These are phyloP conservation scores for Urocynchramus pylzowi DNA, from an alignment of 2,113 vertebrate species.

Conservation along the genomic window DNA sequence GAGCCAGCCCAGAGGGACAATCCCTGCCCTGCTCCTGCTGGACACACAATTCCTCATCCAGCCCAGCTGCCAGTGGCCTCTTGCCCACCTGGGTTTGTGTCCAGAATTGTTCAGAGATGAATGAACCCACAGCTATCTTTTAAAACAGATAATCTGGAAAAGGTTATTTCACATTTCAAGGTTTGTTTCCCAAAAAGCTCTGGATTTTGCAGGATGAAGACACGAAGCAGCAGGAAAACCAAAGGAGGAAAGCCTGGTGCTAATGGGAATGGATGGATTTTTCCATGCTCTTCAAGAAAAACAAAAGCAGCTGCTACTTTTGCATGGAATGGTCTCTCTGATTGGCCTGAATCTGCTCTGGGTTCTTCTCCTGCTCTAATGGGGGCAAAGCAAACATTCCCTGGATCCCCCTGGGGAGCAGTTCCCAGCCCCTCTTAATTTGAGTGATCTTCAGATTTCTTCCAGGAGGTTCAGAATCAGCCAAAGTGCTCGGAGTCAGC, in stretches of 20 bases:
- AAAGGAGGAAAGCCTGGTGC: neutral
- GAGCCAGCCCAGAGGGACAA: neutral
- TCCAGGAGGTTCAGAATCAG: slow-evolving; percentile 35
- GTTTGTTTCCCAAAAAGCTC: neutral
- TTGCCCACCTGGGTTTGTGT: fast-evolving
- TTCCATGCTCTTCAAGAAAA: neutral
- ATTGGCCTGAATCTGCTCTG: neutral
- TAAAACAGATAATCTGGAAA: neutral
- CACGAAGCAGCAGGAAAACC: neutral
- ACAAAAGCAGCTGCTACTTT: neutral
- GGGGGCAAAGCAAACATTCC: slow-evolving; percentile 53
- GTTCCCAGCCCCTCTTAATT: slow-evolving; percentile 67
- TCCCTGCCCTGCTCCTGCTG: neutral
- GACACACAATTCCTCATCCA: neutral
- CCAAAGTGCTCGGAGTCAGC: slow-evolving; percentile 63
- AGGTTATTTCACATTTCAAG: neutral
- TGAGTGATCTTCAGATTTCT: slow-evolving; percentile 69
- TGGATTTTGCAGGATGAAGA: neutral
- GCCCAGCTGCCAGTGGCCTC: fast-evolving
- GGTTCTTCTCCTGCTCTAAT: slow-evolving; percentile 47
- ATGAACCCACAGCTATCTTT: neutral
- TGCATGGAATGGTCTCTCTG: neutral
- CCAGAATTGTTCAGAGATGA: neutral
- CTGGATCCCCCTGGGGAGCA: slow-evolving; percentile 44
- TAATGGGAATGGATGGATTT: neutral